phyloP scores from a whole-genome alignment of 1,140 invertebrate genomes.

The Philopotamus ludificatus region DNA sequence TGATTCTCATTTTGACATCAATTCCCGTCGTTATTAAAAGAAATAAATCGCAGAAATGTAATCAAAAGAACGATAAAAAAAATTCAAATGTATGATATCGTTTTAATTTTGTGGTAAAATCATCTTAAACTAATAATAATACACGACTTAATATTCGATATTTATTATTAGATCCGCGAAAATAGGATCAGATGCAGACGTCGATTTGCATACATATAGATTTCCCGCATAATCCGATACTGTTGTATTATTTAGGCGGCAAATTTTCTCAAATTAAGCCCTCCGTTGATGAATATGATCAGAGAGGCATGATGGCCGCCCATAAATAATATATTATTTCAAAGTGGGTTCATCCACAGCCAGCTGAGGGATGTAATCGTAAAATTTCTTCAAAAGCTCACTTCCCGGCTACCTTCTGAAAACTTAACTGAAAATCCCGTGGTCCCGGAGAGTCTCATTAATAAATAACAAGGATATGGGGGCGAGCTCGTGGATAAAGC shows the following conservation, averaged over 20 bases:
- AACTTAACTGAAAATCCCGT: too few species aligned
- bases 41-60: conserved; percentile 2
- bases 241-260: too few species aligned
- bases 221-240: too few species aligned
- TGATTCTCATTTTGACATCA: conserved; percentile 1
- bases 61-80: neutral
- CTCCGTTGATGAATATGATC: too few species aligned
- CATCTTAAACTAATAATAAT: too few species aligned
- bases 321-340: conserved; percentile 24
- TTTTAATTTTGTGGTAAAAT: too few species aligned
- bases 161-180: too few species aligned
- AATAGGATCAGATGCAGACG: too few species aligned
- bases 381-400: conserved; percentile 18
- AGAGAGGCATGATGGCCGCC: neutral
- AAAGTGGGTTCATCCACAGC: conserved; percentile 16
- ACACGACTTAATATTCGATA: too few species aligned
- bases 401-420: too few species aligned
- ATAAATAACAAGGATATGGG: conserved; percentile 15
- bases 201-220: too few species aligned
- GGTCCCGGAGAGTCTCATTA: conserved; percentile 8
- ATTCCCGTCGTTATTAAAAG: neutral
- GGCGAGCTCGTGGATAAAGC: neutral
- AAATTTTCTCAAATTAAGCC: too few species aligned
- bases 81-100: neutral
- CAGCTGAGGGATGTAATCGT: conserved; percentile 1